phyloP scores from a whole-genome alignment of 2,113 vertebrate species.

The Mus musculus region GRCm39 chrX:13141501-13142000 shows the following conservation, averaged over 20 bases:
- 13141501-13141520: background rate
- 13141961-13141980: background rate
- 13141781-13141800: constrained; percentile 47
- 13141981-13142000: no score
- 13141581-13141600: no score
- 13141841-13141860: background rate
- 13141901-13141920: background rate
- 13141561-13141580: no score
- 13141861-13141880: background rate
- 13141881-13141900: background rate
- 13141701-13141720: background rate
- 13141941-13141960: background rate
- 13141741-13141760: background rate
- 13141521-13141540: no score
- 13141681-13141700: background rate
- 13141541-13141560: no score
- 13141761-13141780: background rate
- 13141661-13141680: background rate
- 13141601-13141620: background rate
- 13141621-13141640: background rate
- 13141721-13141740: background rate
- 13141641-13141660: background rate
- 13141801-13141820: constrained; percentile 47
- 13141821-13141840: constrained; percentile 56
- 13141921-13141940: background rate